phyloP scores from a whole-genome alignment of 2,888 invertebrate genomes.

The Drosophila cracens region DNA sequence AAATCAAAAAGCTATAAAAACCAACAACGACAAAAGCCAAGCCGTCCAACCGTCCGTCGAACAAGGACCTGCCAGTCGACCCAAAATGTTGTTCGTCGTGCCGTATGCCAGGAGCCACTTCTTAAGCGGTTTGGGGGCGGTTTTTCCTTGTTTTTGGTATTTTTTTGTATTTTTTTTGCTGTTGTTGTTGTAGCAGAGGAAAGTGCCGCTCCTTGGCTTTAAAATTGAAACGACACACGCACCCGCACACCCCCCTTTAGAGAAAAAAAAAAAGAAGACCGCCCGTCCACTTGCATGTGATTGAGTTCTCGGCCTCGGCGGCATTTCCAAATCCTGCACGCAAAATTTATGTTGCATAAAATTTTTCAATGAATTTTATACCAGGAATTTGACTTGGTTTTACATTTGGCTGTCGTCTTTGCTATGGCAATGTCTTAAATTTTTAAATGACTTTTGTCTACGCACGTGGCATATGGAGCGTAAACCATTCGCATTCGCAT shows the following conservation, averaged over 20 bases:
- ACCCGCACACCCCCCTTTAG: constrained; percentile 1
- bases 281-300: constrained; percentile 63
- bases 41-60: constrained; percentile 23
- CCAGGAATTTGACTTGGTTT: constrained; percentile 78
- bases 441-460: constrained; percentile 72
- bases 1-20: constrained; percentile 82
- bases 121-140: constrained; percentile 74
- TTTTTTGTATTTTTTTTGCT: constrained; percentile 1
- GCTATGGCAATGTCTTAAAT: constrained; percentile 61
- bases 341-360: constrained; percentile 83
- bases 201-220: constrained; percentile 64
- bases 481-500: constrained; percentile 69
- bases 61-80: constrained; percentile 31
- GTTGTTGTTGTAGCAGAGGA: background rate
- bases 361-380: constrained; percentile 83
- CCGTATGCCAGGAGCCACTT: constrained; percentile 47
- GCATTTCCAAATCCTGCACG: constrained; percentile 72
- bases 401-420: constrained; percentile 46
- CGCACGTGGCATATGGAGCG: constrained; percentile 84
- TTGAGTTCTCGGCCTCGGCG: constrained; percentile 61
- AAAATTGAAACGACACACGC: constrained; percentile 79
- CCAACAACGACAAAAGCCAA: constrained; percentile 63
- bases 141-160: constrained; percentile 26
- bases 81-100: constrained; percentile 56
- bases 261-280: background rate